These are phyloP conservation scores for Mylabris sibirica DNA, from an alignment of 2,888 invertebrate species.

Conservation along the genomic window DNA sequence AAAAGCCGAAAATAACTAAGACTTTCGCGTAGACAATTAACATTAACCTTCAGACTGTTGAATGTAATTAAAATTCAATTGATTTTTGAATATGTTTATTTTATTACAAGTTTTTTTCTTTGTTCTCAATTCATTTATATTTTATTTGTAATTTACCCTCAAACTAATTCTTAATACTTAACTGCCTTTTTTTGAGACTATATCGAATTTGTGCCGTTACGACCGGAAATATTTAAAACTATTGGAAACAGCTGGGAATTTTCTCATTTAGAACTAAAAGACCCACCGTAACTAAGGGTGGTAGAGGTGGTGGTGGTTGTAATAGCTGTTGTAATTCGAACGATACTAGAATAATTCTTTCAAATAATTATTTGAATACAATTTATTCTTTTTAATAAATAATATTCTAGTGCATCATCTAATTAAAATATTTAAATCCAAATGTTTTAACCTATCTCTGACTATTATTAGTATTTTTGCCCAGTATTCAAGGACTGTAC, in stretches of 20 bases:
- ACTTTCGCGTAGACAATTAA: slow-evolving; percentile 16
- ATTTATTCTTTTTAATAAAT: too few relatives aligned
- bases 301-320: neutral
- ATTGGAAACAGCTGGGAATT: slow-evolving; percentile 1
- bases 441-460: neutral
- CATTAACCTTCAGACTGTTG: slow-evolving; percentile 18
- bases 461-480: neutral
- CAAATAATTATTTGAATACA: too few relatives aligned
- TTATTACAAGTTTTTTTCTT: neutral
- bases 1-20: slow-evolving; percentile 11
- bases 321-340: too few relatives aligned
- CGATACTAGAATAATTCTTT: too few relatives aligned
- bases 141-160: neutral
- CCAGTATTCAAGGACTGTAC: slow-evolving; percentile 13
- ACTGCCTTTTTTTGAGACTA: neutral
- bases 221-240: slow-evolving; percentile 5
- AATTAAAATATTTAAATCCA: neutral
- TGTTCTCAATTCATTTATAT: neutral
- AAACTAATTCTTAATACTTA: neutral
- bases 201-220: slow-evolving; percentile 3
- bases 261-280: neutral
- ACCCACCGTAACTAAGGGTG: too few relatives aligned
- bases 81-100: slow-evolving; percentile 8
- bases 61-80: slow-evolving; percentile 9
- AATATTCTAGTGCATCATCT: slow-evolving; percentile 2